A percentile compares a stretch with the other conserved stretches of the same genome.
Conservation (phyloP, 2,113 vertebrate species). For the Tiliqua scincoides region DNA sequence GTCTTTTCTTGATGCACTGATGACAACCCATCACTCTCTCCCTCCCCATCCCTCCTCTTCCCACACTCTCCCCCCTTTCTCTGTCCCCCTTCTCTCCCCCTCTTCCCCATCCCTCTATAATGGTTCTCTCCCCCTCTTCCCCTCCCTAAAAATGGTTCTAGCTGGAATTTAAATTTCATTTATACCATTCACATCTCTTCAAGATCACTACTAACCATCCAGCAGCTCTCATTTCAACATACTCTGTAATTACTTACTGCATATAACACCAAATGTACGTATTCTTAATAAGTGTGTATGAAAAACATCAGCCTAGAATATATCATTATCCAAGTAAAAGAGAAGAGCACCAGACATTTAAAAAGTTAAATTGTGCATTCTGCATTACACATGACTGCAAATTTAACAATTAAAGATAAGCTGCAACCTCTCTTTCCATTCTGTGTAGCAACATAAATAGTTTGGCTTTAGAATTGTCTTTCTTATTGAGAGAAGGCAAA, state of each 20-base stretch:
- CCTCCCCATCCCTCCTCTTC: no score
- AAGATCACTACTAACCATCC: slow-evolving; percentile 50
- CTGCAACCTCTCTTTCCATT: background rate
- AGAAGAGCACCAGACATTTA: background rate
- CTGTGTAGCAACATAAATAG: background rate
- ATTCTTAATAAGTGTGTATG: slow-evolving; percentile 42
- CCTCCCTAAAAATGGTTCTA: background rate
- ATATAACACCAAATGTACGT: slow-evolving; percentile 10
- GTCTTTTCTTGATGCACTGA: no score
- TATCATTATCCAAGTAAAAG: slow-evolving; percentile 39
- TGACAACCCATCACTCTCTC: no score
- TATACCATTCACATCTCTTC: slow-evolving; percentile 35
- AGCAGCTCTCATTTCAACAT: slow-evolving; percentile 43
- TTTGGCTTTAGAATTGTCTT: background rate
- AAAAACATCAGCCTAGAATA: slow-evolving; percentile 33
- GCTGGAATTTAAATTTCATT: slow-evolving; percentile 32
- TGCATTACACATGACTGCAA: slow-evolving; percentile 34
- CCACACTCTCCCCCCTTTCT: no score
- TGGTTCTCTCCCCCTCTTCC: no score
- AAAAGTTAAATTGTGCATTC: slow-evolving; percentile 31
- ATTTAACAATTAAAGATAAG: slow-evolving; percentile 29
- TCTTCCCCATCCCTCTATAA: no score
- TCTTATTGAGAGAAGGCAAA: background rate
- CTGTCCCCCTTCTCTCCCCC: no score
- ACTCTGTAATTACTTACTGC: slow-evolving; percentile 58